These are phyloP conservation scores for Luperina nickerlii DNA, from an alignment of 2,888 invertebrate species.

Conservation along the genomic window DNA sequence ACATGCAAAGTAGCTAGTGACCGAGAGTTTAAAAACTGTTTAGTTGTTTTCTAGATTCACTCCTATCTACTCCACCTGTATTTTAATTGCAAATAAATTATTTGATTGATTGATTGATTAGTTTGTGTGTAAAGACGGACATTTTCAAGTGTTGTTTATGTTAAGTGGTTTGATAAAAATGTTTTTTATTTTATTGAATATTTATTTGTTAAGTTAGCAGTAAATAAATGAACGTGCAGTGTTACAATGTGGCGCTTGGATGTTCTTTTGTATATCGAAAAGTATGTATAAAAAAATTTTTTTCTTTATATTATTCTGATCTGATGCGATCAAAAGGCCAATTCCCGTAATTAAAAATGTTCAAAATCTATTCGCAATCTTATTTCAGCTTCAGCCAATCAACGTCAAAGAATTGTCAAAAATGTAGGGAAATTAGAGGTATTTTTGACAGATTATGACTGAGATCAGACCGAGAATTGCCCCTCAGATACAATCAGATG, in stretches of 20 bases:
- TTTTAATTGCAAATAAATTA: no score
- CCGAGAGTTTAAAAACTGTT: background rate
- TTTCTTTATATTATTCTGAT: background rate
- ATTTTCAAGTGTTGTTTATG: constrained; percentile 2
- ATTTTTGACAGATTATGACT: no score
- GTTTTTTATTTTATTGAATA: background rate
- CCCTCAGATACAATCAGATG: no score
- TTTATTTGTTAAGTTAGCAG: background rate
- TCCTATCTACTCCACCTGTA: no score
- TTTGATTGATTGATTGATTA: no score
- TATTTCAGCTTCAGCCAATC: no score
- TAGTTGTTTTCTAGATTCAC: constrained; percentile 18
- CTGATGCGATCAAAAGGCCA: background rate
- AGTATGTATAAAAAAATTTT: no score
- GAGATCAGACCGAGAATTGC: no score
- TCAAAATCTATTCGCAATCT: no score
- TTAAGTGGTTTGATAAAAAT: background rate
- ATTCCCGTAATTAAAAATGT: no score
- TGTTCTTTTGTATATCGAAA: constrained; percentile 28
- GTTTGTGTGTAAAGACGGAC: background rate
- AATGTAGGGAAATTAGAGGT: no score
- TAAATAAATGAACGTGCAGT: background rate
- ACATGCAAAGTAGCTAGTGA: background rate
- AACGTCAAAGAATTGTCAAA: no score
- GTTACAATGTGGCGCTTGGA: constrained; percentile 32